Percentiles rank a stretch among this genome's conserved stretches.
Evolutionary conservation across 1,140 invertebrate genomes (phyloP).

Genomic region (Cydia amplana): DNA sequence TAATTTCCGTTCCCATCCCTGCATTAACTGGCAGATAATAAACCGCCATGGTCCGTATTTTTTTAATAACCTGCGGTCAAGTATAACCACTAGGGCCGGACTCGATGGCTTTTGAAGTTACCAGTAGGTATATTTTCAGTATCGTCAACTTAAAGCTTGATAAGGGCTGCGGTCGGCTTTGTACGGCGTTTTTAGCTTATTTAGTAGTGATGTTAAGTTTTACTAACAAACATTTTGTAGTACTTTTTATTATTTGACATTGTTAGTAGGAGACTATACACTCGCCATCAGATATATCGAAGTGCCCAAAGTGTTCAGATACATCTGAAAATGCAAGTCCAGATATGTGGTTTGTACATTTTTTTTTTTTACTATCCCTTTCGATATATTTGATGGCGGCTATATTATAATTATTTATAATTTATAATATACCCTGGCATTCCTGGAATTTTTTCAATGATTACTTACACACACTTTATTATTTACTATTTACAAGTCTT

Average conservation of each 20-base stretch:
- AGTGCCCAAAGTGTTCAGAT: too few relatives aligned
- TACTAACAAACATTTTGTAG: neutral
- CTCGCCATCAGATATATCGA: too few relatives aligned
- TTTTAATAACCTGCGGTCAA: slow-evolving; percentile 13
- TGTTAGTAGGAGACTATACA: too few relatives aligned
- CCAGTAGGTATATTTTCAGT: slow-evolving; percentile 2
- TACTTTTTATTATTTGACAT: neutral
- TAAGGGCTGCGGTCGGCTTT: slow-evolving; percentile 20
- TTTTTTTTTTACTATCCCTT: too few relatives aligned
- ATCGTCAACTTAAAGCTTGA: slow-evolving; percentile 5
- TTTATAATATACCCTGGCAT: too few relatives aligned
- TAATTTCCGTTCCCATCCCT: neutral
- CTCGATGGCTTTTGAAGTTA: slow-evolving; percentile 5
- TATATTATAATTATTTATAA: too few relatives aligned
- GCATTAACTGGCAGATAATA: slow-evolving; percentile 5
- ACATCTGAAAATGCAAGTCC: too few relatives aligned
- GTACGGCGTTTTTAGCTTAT: neutral
- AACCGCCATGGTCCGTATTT: slow-evolving; percentile 1
- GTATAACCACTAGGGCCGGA: neutral
- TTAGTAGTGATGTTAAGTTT: neutral
- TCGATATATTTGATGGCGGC: too few relatives aligned
- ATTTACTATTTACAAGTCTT: too few relatives aligned
- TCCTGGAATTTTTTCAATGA: too few relatives aligned
- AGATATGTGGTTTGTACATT: too few relatives aligned
- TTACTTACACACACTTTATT: too few relatives aligned